Evolutionary conservation across 2,797 vertebrate genomes (phyloP), one percentile per base, ranked within the genome.

Genomic region (Toxotes lorentzi): DNA sequence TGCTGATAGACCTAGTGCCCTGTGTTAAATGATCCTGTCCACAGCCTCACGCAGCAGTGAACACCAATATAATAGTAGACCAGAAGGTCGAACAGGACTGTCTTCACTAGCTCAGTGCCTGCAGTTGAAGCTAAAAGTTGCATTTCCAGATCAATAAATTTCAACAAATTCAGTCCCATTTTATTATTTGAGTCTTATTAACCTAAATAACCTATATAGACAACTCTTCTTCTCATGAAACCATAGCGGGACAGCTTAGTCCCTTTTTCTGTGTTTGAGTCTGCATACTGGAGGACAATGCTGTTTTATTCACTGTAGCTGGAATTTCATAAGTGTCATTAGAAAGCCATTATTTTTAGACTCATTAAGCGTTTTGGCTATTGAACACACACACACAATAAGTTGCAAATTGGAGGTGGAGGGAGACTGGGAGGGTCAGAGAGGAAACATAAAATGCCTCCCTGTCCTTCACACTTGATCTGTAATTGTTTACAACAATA

Each of bases 1-100:
- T 86, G 89, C 73, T 85, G 87, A 91, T 71, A 71, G 81, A 83
- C 73, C 57, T 14, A 71, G 73, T 78, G 58, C 62, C 65, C 79
- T 14, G 69, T 76, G 84, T 81, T 84, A 86, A 87, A 80, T 64
- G 87, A 82, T 87, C 79, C 88, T 83, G 76, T 89, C 88, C 61
- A 73, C 86, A 76, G 45, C 30, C 70, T 85, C 79, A 82, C 4
- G 76, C 73, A 73, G 78, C 81, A 81, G 70, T 78, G 81, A 85
- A 65, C 88, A 82, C 61, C 45, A 75, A 67, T 60, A 69, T 84
- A 83, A 80, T 73, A 73, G 61, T 27, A 81, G 76, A 77, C 34
- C 77, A 40, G 40, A 27, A 27, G 40, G 73, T 38, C 38, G 59
- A 83, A 70, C 23, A 51, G 60, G 63, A 35, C 40, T 16, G 72